Evolutionary conservation across 2,113 vertebrate species (phyloP), one percentile per base, ranked within the genome.

Genomic region (Panurus biarmicus): DNA sequence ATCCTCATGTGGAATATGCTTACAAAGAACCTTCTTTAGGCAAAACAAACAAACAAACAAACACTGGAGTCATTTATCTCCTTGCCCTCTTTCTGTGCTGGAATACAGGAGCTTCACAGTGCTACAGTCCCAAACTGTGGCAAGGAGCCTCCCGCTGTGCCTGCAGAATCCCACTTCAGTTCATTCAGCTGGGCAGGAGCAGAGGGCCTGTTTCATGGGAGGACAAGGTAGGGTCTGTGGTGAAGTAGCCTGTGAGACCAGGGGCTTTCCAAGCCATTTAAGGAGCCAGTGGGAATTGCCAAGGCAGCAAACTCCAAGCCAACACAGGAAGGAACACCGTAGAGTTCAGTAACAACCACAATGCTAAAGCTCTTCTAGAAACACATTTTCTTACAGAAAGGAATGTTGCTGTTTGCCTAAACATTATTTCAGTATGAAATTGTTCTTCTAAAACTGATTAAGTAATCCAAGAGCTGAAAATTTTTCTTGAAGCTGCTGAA

Each of bases 31-130:
- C 94, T 95, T 95, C 94, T 96, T 96, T 87, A 93, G 91, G 95
- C 92, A 93, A 94, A 96, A 81, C 88, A 96, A 97, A 96, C 85
- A 96, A 97, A 96, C 85, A 96, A 96, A 96, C 75, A 95, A 94
- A 96, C 97, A 96, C 93, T 96, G 26, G 60, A 96, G 90, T 61
- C 25, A 96, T 97, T 97, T 95, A 97, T 96, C 70, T 94, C 88
- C 75, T 82, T 26, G 64, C 58, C 58, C 45, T 94, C 94, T 83
- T 85, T 95, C 58, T 93, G 54, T 61, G 65, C 89, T 80, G 85
- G 71, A 96, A 96, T 58, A 97, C 93, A 97, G 91, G 83, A 92
- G 62, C 87, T 82, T 31, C 74, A 96, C 87, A 96, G 95, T 96
- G 76, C 33, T 78, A 19, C 74, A 61, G 92, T 36, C 66, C 67